A percentile compares a stretch with the other conserved stretches of the same genome.
Conservation (phyloP, 2,797 vertebrate genomes). For the Myripristis murdjan region DNA sequence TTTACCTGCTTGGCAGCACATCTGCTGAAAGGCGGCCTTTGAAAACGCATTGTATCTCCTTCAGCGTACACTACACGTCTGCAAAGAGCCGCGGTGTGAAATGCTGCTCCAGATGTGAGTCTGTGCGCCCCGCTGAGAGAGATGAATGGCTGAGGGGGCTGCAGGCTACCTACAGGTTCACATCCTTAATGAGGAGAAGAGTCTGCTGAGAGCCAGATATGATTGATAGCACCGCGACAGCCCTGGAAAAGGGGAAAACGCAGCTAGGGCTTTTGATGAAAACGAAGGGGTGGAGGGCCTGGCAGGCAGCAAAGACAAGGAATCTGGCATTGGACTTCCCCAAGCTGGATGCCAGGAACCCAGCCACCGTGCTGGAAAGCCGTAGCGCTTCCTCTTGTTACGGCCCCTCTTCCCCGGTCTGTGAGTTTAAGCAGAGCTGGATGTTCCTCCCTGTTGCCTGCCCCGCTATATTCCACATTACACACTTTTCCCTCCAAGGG, state of each 20-base stretch:
- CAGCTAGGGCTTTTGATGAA: constrained; percentile 69
- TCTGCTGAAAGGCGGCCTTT: constrained; percentile 51
- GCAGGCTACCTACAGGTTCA: constrained; percentile 78
- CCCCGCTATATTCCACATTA: constrained; percentile 82
- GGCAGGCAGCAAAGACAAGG: constrained; percentile 60
- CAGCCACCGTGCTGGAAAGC: constrained; percentile 51
- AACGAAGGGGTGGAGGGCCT: constrained; percentile 56
- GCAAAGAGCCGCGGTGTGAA: constrained; percentile 69
- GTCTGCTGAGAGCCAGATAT: constrained; percentile 78
- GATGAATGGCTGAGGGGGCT: constrained; percentile 73
- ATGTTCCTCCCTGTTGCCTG: constrained; percentile 64
- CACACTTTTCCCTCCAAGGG: constrained; percentile 90
- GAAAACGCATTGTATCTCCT: constrained; percentile 47
- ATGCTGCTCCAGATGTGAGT: constrained; percentile 76
- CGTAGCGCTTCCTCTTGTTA: constrained; percentile 52
- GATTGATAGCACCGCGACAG: constrained; percentile 73
- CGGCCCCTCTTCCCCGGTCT: constrained; percentile 33
- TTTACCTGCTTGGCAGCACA: constrained; percentile 36
- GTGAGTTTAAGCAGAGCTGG: constrained; percentile 60
- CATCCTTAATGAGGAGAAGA: constrained; percentile 77
- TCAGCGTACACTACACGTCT: constrained; percentile 38
- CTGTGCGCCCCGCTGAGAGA: constrained; percentile 66
- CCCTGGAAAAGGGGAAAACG: constrained; percentile 53
- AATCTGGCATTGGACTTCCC: constrained; percentile 70
- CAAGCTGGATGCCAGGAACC: constrained; percentile 54